Conservation (phyloP, 2,888 invertebrate species). For the Melanotus villosus region DNA sequence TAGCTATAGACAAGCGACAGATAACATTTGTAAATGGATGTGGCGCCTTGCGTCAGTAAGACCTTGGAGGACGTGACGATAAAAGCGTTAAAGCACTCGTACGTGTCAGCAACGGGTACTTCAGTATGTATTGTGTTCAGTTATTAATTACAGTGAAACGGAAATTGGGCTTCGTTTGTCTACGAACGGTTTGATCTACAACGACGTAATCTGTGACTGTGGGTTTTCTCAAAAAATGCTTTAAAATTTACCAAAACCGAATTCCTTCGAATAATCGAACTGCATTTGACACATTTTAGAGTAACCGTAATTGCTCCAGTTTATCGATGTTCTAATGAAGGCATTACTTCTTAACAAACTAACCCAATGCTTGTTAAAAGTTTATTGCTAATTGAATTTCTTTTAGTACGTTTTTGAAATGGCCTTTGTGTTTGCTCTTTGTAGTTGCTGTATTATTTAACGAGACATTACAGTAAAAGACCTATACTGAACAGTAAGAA, state of each 20-base stretch:
- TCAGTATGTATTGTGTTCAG: constrained; percentile 4
- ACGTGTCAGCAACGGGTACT: constrained; percentile 13
- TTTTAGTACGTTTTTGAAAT: no score
- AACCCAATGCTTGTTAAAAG: no score
- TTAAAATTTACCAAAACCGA: neutral
- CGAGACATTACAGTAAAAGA: no score
- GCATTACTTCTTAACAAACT: no score
- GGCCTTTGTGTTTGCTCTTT: no score
- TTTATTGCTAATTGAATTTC: no score
- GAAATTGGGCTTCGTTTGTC: constrained; percentile 4
- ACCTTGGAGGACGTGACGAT: neutral
- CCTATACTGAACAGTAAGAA: no score
- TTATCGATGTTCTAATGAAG: no score
- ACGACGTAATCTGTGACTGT: constrained; percentile 6
- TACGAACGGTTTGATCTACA: constrained; percentile 10
- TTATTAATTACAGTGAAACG: constrained; percentile 4
- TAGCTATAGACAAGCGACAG: neutral
- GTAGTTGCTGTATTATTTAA: no score
- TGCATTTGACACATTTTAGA: no score
- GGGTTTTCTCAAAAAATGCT: neutral
- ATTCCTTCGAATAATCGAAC: no score
- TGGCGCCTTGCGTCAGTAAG: neutral
- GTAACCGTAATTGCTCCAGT: no score
- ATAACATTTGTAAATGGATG: constrained; percentile 1
- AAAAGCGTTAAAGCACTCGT: constrained; percentile 5